phyloP scores from a whole-genome alignment of 2,888 invertebrate species.

The Notodonta dromedarius region DNA sequence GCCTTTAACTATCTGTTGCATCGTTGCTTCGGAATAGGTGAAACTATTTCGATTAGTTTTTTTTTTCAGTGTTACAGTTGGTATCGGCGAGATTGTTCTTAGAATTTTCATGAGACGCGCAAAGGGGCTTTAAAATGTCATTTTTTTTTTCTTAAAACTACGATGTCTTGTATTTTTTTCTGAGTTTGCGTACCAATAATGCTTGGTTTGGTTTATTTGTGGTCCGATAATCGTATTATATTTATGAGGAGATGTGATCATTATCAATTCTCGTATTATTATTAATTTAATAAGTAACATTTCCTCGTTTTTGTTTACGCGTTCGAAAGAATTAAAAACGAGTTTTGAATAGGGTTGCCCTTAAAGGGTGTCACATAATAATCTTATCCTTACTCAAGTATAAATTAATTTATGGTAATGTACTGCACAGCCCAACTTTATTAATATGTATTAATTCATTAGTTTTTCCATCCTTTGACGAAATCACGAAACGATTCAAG shows the following conservation, averaged over 20 bases:
- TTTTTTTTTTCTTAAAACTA: no score
- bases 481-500: constrained; percentile 8
- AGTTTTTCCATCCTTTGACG: constrained; percentile 13
- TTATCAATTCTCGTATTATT: no score
- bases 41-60: no score
- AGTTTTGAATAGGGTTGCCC: constrained; percentile 28
- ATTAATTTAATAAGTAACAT: neutral
- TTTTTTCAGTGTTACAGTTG: neutral
- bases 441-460: constrained; percentile 23
- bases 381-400: constrained; percentile 23
- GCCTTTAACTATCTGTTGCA: no score
- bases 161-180: no score
- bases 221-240: no score
- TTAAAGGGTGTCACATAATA: constrained; percentile 26
- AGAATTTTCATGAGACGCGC: no score
- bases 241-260: no score
- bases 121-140: no score
- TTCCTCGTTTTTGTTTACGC: constrained; percentile 8
- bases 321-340: constrained; percentile 27
- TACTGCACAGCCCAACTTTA: constrained; percentile 14
- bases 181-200: no score
- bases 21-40: no score
- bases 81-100: neutral
- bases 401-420: constrained; percentile 24
- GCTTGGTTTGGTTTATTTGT: no score